phyloP scores from a whole-genome alignment of 2,113 vertebrate species.

The Nesoenas mayeri region DNA sequence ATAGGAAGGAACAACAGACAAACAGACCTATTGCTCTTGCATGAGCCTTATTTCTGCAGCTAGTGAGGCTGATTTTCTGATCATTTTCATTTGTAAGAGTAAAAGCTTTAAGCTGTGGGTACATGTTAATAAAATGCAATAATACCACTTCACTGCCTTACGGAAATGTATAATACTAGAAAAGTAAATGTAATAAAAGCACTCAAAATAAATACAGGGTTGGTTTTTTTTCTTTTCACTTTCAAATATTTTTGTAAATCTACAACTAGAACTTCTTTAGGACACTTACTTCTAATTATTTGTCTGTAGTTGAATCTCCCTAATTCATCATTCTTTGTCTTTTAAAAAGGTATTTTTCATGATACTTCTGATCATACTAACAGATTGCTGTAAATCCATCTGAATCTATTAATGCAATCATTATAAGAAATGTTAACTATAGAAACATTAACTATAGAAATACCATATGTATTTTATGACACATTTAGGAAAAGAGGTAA shows the following conservation, averaged over 20 bases:
- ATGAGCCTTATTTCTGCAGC: background rate
- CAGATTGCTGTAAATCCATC: background rate
- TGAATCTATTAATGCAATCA: background rate
- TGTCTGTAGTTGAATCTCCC: conserved; percentile 55
- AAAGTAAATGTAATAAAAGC: conserved; percentile 7
- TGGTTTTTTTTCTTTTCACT: background rate
- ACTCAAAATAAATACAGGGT: conserved; percentile 16
- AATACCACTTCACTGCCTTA: background rate
- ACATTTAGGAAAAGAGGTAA: conserved; percentile 34
- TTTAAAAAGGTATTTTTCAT: conserved; percentile 40
- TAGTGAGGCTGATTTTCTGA: background rate
- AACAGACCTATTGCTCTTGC: background rate
- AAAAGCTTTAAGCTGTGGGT: conserved; percentile 36
- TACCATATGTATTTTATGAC: background rate
- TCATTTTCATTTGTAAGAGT: conserved; percentile 22
- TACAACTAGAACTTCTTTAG: conserved; percentile 32
- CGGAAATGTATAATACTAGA: background rate
- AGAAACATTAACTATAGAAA: background rate
- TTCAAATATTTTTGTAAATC: conserved; percentile 12
- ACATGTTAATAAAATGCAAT: conserved; percentile 11
- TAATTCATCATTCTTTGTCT: background rate
- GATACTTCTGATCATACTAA: background rate
- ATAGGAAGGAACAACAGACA: background rate
- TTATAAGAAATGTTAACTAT: background rate
- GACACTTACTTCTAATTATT: conserved; percentile 39